Base-by-base conservation (phyloP, 2,888 invertebrate species). In the Phragmatobia fuliginosa region DNA sequence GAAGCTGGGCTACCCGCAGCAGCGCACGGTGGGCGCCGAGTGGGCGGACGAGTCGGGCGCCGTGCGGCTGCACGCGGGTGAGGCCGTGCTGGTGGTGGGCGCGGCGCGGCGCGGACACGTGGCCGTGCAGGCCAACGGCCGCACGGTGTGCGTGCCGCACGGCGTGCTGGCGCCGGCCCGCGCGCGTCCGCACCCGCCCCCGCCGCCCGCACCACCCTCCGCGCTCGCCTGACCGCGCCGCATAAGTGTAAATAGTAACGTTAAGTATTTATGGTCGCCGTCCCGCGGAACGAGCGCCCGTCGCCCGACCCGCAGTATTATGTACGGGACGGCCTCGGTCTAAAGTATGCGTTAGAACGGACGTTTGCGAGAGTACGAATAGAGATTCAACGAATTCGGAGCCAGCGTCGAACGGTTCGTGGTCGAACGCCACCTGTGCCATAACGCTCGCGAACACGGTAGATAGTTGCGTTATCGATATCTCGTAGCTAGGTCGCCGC, bases 1-100 rank as follows among this genome's bases (percentile, higher is more conserved):
- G 71, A 98, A 98, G 94, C 95, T 98, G 79, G 97, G 98, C 83
- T 99, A 99, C 95, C 99, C 99, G 76, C 99, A 99, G 94, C 97
- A 97, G 81, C 96, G 99, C 87, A 96, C 98, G 71, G 98, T 99
- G 97, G 98, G 98, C 93, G 97, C 97, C 96, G 97, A 97, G 82
- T 99, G 97, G 95, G 97, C 97, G 80, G 96, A 95, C 77, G 94
- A 90, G 75, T 91, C 87, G 66, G 90, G 89, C 67, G 87, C 82
- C 66, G 82, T 91, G 88, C 88, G 91, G 45, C 92, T 95, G 86
- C 96, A 97, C 85, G 97, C 98, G 91, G 98, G 99, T 69, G 98
- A 98, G 91, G 96, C 97, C 65, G 99, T 99, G 77, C 96, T 97
- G 71, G 99, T 98, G 66, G 96, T 98, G 59, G 98, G 99, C 75